phyloP scores from a whole-genome alignment of 2,113 vertebrate species.

The Cephalopterus ornatus region DNA sequence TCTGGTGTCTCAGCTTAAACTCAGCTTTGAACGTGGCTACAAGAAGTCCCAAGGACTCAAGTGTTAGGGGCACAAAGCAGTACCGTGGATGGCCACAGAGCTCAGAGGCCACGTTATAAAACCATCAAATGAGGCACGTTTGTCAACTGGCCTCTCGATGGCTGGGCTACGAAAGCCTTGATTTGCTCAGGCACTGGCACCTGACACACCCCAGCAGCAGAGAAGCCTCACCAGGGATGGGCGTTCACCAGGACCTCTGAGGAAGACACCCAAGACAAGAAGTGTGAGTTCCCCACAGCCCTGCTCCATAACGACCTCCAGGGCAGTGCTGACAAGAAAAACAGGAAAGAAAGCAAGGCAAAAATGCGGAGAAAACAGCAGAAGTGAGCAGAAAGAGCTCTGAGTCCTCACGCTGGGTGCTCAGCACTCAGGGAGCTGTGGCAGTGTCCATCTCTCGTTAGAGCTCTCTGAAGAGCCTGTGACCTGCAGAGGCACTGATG shows the following conservation, averaged over 20 bases:
- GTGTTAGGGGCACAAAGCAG: background rate
- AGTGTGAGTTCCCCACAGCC: background rate
- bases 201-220: background rate
- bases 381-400: background rate
- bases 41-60: background rate
- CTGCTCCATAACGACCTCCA: background rate
- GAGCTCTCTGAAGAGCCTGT: background rate
- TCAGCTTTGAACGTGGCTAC: background rate
- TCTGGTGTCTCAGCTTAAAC: background rate
- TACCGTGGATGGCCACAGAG: fast-evolving
- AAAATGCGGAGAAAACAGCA: background rate
- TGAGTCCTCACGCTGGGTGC: fast-evolving
- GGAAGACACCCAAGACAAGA: fast-evolving
- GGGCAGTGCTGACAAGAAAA: background rate
- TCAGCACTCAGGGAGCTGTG: background rate
- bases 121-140: background rate
- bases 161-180: background rate
- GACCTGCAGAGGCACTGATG: background rate
- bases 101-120: background rate
- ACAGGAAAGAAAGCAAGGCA: fast-evolving
- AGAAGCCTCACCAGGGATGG: background rate
- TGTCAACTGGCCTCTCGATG: background rate
- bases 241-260: background rate
- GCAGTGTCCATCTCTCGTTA: background rate
- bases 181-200: background rate